Evolutionary conservation across 2,888 invertebrate species (phyloP).

Genomic region (Tetanocera ferruginea): DNA sequence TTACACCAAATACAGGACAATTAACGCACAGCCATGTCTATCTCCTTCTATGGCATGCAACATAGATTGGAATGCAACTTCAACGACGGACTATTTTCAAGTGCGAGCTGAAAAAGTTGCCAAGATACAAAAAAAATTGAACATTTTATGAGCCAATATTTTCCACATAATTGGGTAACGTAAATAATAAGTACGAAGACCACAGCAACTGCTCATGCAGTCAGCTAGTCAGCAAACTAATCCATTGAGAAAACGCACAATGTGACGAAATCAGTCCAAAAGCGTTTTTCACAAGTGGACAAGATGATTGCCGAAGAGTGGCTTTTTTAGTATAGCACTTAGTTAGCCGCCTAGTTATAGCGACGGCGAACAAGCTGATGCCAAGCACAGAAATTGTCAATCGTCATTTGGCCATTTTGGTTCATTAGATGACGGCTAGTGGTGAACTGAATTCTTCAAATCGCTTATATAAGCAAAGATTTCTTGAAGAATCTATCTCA

Average conservation of each 20-base stretch:
- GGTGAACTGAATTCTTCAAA: conserved; percentile 26
- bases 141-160: conserved; percentile 31
- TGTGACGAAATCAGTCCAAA: conserved; percentile 58
- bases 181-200: conserved; percentile 1
- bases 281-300: conserved; percentile 44
- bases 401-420: conserved; percentile 50
- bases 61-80: neutral
- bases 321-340: conserved; percentile 7
- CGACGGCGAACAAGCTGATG: conserved; percentile 40
- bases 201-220: neutral
- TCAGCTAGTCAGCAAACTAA: neutral
- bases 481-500: conserved; percentile 65
- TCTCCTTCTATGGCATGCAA: too few relatives aligned
- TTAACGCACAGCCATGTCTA: too few relatives aligned
- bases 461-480: conserved; percentile 67
- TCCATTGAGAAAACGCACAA: conserved; percentile 26
- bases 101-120: conserved; percentile 38
- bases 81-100: conserved; percentile 24
- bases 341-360: neutral
- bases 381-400: conserved; percentile 58
- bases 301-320: conserved; percentile 45
- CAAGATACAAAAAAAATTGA: conserved; percentile 33
- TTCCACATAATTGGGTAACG: conserved; percentile 4
- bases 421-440: neutral
- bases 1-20: too few relatives aligned